Conservation (phyloP, 2,888 invertebrate genomes). For the Dolichomitus sp. region DNA sequence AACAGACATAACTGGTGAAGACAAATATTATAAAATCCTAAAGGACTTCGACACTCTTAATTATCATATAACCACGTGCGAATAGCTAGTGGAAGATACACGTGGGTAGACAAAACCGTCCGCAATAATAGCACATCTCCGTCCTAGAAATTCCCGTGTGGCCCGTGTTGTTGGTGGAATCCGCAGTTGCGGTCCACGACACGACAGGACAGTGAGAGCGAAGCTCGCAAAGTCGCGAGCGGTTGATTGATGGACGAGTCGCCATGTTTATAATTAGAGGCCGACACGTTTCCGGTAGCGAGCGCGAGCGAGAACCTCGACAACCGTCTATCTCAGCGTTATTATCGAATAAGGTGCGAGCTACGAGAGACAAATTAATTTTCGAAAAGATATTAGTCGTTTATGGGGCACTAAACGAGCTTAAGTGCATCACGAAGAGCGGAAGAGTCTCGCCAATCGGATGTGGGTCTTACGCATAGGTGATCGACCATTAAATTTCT, state of each 20-base stretch:
- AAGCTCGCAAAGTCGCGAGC: constrained; percentile 58
- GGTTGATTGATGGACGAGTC: constrained; percentile 85
- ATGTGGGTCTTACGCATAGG: constrained; percentile 37
- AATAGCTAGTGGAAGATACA: background rate
- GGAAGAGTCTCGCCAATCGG: constrained; percentile 22
- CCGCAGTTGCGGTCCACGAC: background rate
- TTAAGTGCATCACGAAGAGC: background rate
- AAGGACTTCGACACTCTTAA: background rate
- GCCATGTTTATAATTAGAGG: constrained; percentile 85
- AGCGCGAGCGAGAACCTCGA: constrained; percentile 67
- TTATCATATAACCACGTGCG: background rate
- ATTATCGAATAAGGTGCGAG: constrained; percentile 49
- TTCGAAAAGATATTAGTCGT: background rate
- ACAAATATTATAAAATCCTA: background rate
- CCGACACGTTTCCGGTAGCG: constrained; percentile 66
- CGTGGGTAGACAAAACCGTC: background rate
- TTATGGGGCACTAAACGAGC: background rate
- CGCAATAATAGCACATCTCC: background rate
- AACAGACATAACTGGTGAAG: background rate
- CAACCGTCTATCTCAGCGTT: constrained; percentile 58
- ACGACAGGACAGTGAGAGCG: background rate
- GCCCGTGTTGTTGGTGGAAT: background rate
- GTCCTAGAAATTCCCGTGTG: background rate
- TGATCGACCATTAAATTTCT: background rate
- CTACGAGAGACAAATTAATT: constrained; percentile 34